Percentiles rank a stretch among this genome's conserved stretches.
Conservation (phyloP, 1,140 invertebrate genomes). For the Thaumatotibia leucotreta region DNA sequence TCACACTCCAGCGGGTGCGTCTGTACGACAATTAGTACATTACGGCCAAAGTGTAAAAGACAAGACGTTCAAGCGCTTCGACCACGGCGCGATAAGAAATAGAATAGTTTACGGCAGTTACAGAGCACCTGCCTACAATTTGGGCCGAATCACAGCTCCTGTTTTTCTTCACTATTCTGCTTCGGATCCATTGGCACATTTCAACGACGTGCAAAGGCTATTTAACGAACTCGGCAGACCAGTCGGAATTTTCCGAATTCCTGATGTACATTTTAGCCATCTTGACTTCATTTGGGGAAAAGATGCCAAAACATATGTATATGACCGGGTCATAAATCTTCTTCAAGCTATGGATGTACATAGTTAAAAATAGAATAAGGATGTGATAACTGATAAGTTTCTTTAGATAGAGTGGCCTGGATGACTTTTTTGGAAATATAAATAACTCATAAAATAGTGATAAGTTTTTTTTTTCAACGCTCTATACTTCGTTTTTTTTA, state of each 20-base stretch:
- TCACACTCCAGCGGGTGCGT: slow-evolving; percentile 90
- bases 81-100: slow-evolving; percentile 79
- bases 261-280: slow-evolving; percentile 74
- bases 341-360: slow-evolving; percentile 44
- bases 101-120: slow-evolving; percentile 69
- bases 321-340: slow-evolving; percentile 59
- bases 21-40: slow-evolving; percentile 86
- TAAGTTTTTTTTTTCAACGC: no score
- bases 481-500: no score
- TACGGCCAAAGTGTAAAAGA: slow-evolving; percentile 83
- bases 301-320: slow-evolving; percentile 67
- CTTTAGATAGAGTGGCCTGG: no score
- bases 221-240: slow-evolving; percentile 77
- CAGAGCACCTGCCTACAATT: slow-evolving; percentile 78
- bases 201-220: slow-evolving; percentile 77
- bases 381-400: no score
- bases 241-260: slow-evolving; percentile 71
- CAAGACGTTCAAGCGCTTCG: slow-evolving; percentile 80
- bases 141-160: slow-evolving; percentile 78
- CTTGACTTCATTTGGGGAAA: slow-evolving; percentile 79
- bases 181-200: slow-evolving; percentile 83
- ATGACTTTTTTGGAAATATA: no score
- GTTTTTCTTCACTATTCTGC: slow-evolving; percentile 84
- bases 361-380: no score
- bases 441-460: no score